These are phyloP conservation scores for Ormyrus thymus DNA, from an alignment of 2,888 invertebrate species.

Conservation along the genomic window DNA sequence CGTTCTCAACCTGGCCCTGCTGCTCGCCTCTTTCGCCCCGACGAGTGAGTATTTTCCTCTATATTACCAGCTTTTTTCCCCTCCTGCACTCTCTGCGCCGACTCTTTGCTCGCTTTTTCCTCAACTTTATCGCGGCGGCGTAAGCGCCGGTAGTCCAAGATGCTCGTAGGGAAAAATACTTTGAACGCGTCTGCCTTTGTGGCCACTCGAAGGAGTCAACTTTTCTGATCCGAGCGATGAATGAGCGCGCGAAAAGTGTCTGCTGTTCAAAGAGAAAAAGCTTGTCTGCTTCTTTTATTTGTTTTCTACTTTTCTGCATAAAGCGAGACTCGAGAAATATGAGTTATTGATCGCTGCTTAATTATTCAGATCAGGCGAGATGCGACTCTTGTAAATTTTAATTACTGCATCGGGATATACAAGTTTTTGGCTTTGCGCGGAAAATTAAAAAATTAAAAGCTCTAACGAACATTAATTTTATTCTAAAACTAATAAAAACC, in stretches of 20 bases:
- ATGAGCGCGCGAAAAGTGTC: not conserved
- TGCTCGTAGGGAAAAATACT: slow-evolving; percentile 3
- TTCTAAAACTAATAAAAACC: no score
- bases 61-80: not conserved
- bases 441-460: no score
- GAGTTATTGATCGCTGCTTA: no score
- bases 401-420: no score
- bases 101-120: not conserved
- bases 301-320: no score
- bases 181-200: not conserved
- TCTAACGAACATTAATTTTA: no score
- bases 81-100: not conserved
- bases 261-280: no score
- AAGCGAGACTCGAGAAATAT: no score
- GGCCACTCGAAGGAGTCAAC: not conserved
- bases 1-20: slow-evolving; percentile 33
- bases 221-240: not conserved
- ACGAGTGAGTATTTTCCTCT: slow-evolving; percentile 46
- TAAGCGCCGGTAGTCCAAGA: not conserved
- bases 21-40: slow-evolving; percentile 36
- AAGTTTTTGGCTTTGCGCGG: no score
- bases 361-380: no score
- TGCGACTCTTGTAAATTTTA: no score
- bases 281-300: no score
- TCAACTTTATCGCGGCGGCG: not conserved